Evolutionary conservation across 2,797 vertebrate genomes (phyloP), one percentile per base, ranked within the genome.

Genomic region (Rhabdomys pumilio): DNA sequence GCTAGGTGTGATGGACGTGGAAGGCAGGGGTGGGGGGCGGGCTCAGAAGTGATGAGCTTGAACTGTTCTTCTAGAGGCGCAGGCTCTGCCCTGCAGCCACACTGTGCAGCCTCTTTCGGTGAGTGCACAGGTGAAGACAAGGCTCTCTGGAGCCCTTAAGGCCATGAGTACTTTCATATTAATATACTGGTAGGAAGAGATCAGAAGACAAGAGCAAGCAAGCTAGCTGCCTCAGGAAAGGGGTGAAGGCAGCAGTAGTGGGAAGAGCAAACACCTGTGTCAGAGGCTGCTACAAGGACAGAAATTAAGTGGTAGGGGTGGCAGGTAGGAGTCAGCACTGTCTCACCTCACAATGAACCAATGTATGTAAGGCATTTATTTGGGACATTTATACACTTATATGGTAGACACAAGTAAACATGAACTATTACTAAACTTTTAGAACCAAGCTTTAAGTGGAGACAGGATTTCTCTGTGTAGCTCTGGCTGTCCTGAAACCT

Each of bases 381-480:
- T 44, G 44, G 44, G 6, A 44, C 44, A 44, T 44, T 44, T 44
- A 44, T 44, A 44, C 44, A 44, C 6, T 79, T 50, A 19, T 17
- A 47, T 9, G 69, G 63, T 41, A 95, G 15, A 76, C 41, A 90
- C 47, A 89, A 96, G 67, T 90, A 86, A 88, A 88, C 59, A 63
- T 31, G 79, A 96, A 72, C 75, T 89, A 55, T 44, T 44, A 3
- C 53, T 83, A 91, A 97, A 69, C 7, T 57, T 87, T 94, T 94
- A 67, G 76, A 94, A 84, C 38, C n/a, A 93, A 93, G 17, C 82
- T 87, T 96, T 86, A 94, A 91, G 44, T 69, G 72, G 7, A 82
- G 38, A 82, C 24, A 29, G 38, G 20, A 0, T 41, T 41, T 82
- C 24, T 41, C 81, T 61, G 38, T 61, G n/a, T 29, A 31, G 55